Percentiles rank a stretch among this genome's conserved stretches.
These are phyloP conservation scores for Agrochola litura DNA, from an alignment of 2,888 invertebrate species.

Conservation along the genomic window DNA sequence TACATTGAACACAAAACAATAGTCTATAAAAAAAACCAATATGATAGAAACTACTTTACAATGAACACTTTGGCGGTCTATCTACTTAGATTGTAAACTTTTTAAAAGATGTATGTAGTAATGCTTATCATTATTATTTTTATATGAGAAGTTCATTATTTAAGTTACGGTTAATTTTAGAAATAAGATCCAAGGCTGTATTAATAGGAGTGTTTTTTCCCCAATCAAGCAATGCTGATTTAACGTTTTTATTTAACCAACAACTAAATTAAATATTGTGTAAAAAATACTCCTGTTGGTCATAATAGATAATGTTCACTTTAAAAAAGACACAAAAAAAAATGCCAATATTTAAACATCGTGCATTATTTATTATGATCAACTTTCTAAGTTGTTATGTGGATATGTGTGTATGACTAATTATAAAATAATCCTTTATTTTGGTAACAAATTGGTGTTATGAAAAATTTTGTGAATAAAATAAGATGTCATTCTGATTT, in stretches of 20 bases:
- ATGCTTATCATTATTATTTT: constrained; percentile 87
- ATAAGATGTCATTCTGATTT: constrained; percentile 87
- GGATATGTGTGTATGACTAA: constrained; percentile 88
- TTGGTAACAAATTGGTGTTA: constrained; percentile 90
- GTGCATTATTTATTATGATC: constrained; percentile 79
- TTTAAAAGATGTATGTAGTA: constrained; percentile 79
- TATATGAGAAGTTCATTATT: constrained; percentile 88
- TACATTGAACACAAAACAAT: constrained; percentile 62
- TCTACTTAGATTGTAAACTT: constrained; percentile 86
- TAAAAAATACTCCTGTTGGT: constrained; percentile 84
- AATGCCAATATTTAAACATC: constrained; percentile 67
- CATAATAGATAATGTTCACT: constrained; percentile 76
- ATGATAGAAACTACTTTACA: constrained; percentile 70
- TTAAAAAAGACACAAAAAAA: constrained; percentile 72
- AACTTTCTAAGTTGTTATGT: constrained; percentile 85
- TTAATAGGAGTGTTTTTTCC: constrained; percentile 87
- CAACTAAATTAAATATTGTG: constrained; percentile 75
- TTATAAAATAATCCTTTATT: constrained; percentile 89
- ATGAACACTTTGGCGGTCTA: constrained; percentile 86
- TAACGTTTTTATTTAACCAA: constrained; percentile 75
- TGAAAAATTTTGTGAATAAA: constrained; percentile 89
- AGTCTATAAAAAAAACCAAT: constrained; percentile 60
- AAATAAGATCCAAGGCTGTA: constrained; percentile 90
- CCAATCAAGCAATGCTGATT: constrained; percentile 75
- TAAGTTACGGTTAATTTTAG: constrained; percentile 88